Percentiles rank a stretch among this genome's conserved stretches.
Evolutionary conservation across 2,888 invertebrate genomes (phyloP).

Genomic region (Agrotis clavis): DNA sequence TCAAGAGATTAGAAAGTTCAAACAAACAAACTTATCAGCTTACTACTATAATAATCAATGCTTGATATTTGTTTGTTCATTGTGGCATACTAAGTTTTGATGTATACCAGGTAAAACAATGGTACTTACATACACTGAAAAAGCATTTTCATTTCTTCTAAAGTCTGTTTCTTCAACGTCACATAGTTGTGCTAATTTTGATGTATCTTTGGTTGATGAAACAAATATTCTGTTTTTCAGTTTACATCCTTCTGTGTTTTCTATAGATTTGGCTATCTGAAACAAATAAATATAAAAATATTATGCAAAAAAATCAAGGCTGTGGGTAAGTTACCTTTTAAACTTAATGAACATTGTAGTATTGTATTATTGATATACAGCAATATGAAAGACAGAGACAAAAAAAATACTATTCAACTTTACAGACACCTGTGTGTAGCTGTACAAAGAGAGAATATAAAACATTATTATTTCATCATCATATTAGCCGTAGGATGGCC

Average conservation of each 20-base stretch:
- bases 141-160: constrained; percentile 29
- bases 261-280: constrained; percentile 29
- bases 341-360: not conserved
- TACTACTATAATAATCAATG: no score
- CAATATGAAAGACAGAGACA: no score
- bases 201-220: constrained; percentile 17
- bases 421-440: no score
- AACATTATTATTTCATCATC: no score
- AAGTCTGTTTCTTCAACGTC: constrained; percentile 34
- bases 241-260: constrained; percentile 20
- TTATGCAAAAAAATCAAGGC: not conserved
- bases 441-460: no score
- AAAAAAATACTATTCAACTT: no score
- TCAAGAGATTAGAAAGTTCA: no score
- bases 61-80: no score
- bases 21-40: no score
- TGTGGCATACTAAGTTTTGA: no score
- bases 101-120: not conserved
- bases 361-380: no score
- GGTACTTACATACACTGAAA: constrained; percentile 31
- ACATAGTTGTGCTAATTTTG: not conserved
- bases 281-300: constrained; percentile 7
- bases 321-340: not conserved
- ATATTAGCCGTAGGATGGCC: no score
- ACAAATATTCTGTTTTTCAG: constrained; percentile 26